Evolutionary conservation across 2,797 vertebrate genomes (phyloP).

Genomic region (Rhinichthys osculus): DNA sequence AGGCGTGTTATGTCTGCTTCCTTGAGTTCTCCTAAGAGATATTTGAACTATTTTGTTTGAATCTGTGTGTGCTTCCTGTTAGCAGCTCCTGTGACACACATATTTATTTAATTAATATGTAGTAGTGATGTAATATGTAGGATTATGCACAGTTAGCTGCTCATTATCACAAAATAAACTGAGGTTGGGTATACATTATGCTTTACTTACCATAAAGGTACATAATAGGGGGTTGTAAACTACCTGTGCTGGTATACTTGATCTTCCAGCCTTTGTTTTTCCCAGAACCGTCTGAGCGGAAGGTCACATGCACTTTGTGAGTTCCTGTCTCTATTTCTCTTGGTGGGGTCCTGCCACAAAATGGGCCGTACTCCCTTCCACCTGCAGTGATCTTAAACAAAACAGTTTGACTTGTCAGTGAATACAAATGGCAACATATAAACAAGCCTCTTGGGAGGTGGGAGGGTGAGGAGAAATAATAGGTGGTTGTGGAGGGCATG

Average conservation of each 20-base stretch:
- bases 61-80: too few species aligned
- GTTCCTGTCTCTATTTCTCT: slow-evolving; percentile 78
- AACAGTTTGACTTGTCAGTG: slow-evolving; percentile 48
- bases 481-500: slow-evolving; percentile 71
- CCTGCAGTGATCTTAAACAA: slow-evolving; percentile 78
- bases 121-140: not conserved
- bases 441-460: slow-evolving; percentile 60
- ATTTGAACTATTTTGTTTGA: too few species aligned
- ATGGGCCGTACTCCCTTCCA: slow-evolving; percentile 76
- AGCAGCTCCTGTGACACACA: too few species aligned
- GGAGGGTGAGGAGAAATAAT: slow-evolving; percentile 57
- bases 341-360: slow-evolving; percentile 80
- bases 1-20: too few species aligned
- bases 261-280: slow-evolving; percentile 85
- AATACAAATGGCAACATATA: slow-evolving; percentile 63
- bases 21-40: too few species aligned
- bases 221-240: not conserved
- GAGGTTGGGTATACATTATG: not conserved
- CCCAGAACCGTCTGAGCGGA: slow-evolving; percentile 78
- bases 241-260: slow-evolving; percentile 74
- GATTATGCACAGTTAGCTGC: not conserved
- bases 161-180: not conserved
- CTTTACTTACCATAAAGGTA: not conserved
- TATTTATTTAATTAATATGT: too few species aligned
- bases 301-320: slow-evolving; percentile 74